A percentile compares a stretch with the other conserved stretches of the same genome.
These are phyloP conservation scores for Neoniphon sammara DNA, from an alignment of 2,797 vertebrate genomes.

Conservation along the genomic window DNA sequence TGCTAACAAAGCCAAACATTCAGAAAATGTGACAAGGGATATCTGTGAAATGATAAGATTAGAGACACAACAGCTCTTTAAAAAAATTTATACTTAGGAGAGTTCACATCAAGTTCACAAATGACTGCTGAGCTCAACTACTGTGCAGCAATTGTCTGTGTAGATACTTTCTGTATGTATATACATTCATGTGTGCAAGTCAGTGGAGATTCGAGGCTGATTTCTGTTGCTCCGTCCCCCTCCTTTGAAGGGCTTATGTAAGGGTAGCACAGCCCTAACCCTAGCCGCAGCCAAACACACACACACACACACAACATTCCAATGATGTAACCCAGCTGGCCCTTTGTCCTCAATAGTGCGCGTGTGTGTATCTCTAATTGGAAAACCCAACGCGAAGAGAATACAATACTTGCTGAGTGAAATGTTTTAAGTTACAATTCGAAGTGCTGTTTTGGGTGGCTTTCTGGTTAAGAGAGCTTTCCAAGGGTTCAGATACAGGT, in stretches of 20 bases:
- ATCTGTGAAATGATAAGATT: background rate
- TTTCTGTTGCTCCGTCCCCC: conserved; percentile 47
- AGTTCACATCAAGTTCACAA: background rate
- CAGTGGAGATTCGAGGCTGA: conserved; percentile 26
- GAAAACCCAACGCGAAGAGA: conserved; percentile 62
- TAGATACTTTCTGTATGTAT: background rate
- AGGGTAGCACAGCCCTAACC: conserved; percentile 65
- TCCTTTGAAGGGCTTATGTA: conserved; percentile 71
- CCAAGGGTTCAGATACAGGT: conserved; percentile 2
- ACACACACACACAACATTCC: conserved; percentile 70
- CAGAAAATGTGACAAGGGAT: background rate
- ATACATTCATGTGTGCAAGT: background rate
- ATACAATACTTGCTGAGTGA: conserved; percentile 21
- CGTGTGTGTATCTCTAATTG: conserved; percentile 60
- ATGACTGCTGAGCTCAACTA: background rate
- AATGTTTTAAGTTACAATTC: conserved; percentile 17
- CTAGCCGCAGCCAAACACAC: conserved; percentile 16
- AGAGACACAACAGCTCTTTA: background rate
- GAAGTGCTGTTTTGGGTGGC: conserved; percentile 3
- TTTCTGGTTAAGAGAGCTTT: background rate
- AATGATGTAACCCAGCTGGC: conserved; percentile 82
- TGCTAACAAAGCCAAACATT: background rate
- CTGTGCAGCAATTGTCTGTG: background rate
- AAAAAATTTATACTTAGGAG: background rate
- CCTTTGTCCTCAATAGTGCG: conserved; percentile 70